phyloP scores from a whole-genome alignment of 2,888 invertebrate species.

The Archaeoteleia sp. region DNA sequence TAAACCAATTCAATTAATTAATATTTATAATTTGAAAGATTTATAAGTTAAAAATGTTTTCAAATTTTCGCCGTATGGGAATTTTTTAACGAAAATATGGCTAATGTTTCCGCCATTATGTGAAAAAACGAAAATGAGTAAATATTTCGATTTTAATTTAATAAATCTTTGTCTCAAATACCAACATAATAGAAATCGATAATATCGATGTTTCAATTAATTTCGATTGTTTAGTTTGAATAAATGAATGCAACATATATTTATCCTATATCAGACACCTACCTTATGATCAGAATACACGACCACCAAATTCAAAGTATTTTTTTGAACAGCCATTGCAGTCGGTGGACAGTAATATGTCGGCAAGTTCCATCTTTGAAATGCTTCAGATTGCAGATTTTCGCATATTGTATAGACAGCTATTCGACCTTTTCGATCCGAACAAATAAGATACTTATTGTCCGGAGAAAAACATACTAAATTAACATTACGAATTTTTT shows the following conservation, averaged over 20 bases:
- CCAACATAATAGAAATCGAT: too few relatives aligned
- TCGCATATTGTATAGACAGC: constrained; percentile 78
- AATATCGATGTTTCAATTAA: not conserved
- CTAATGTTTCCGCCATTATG: too few relatives aligned
- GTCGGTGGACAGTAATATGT: constrained; percentile 82
- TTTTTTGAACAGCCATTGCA: constrained; percentile 82
- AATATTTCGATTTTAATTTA: too few relatives aligned
- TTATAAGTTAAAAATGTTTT: too few relatives aligned
- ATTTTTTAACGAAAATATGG: too few relatives aligned
- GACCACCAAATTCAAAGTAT: constrained; percentile 79
- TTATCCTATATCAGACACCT: constrained; percentile 47
- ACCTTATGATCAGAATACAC: constrained; percentile 89
- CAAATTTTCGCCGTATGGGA: too few relatives aligned
- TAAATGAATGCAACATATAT: not conserved
- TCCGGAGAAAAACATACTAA: constrained; percentile 72
- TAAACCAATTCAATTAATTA: too few relatives aligned
- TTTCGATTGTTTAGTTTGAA: not conserved
- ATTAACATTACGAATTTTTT: constrained; percentile 60
- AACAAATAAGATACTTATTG: constrained; percentile 80
- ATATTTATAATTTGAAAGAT: too few relatives aligned
- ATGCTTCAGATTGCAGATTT: constrained; percentile 52
- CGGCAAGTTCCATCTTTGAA: constrained; percentile 79
- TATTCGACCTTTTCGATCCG: constrained; percentile 81
- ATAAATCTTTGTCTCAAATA: too few relatives aligned
- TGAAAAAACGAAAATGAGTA: too few relatives aligned